These are phyloP conservation scores for Thunnus maccoyii DNA, from an alignment of 2,113 vertebrate genomes.

Conservation along the genomic window DNA sequence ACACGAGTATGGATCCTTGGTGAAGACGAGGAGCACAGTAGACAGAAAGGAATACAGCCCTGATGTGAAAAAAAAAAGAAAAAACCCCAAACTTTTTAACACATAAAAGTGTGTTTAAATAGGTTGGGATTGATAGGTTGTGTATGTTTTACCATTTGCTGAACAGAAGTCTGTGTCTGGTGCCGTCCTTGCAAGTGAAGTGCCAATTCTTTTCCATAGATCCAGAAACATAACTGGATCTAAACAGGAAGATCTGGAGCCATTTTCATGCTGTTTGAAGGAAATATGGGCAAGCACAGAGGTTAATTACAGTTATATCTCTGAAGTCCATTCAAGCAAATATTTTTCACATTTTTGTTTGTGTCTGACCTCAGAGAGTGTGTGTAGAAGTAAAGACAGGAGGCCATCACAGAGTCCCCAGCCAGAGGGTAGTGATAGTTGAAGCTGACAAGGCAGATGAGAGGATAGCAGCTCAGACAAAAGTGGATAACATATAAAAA, in stretches of 20 bases:
- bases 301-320: background rate
- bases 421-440: constrained; percentile 59
- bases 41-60: constrained; percentile 80
- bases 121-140: rapidly evolving
- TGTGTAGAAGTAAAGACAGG: constrained; percentile 78
- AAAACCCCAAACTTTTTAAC: background rate
- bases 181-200: constrained; percentile 52
- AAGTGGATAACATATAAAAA: background rate
- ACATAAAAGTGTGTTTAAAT: background rate
- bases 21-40: constrained; percentile 67
- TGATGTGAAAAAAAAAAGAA: constrained; percentile 45
- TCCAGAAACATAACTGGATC: constrained; percentile 66
- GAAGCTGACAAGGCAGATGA: constrained; percentile 42
- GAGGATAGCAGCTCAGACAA: background rate
- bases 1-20: constrained; percentile 73
- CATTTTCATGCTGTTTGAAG: constrained; percentile 67
- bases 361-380: constrained; percentile 78
- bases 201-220: constrained; percentile 75
- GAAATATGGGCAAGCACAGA: background rate
- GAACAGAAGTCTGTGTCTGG: constrained; percentile 68
- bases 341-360: background rate
- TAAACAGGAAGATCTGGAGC: constrained; percentile 45
- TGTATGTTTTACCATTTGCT: constrained; percentile 68
- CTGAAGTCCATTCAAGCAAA: background rate
- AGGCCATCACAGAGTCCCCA: constrained; percentile 84